These are phyloP conservation scores for Nasua narica DNA, from an alignment of 2,797 vertebrate genomes.

Conservation along the genomic window DNA sequence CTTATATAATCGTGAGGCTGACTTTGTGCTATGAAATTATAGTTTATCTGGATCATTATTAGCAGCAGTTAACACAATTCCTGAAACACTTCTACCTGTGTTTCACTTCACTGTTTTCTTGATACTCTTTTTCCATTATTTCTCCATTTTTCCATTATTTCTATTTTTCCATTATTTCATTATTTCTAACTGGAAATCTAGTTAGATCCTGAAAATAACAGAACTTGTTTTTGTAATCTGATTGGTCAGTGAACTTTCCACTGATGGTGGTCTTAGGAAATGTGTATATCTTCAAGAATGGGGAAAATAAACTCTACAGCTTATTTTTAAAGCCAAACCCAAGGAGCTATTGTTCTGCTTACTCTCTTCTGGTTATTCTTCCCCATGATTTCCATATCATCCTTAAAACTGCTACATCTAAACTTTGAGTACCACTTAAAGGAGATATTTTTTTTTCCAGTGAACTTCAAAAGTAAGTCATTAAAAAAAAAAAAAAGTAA, in stretches of 20 bases:
- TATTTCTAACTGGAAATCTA: not conserved
- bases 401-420: not conserved
- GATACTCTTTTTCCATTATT: not conserved
- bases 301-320: not conserved
- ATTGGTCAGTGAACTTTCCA: not conserved
- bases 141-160: not conserved
- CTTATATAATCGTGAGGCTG: not conserved
- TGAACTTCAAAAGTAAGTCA: conserved; percentile 38
- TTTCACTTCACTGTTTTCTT: not conserved
- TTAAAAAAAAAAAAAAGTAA: conserved; percentile 42
- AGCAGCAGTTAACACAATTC: not conserved
- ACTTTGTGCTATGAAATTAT: not conserved
- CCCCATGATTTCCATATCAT: conserved; percentile 30
- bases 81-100: not conserved
- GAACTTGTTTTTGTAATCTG: not conserved
- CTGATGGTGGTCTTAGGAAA: not conserved
- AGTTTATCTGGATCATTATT: not conserved
- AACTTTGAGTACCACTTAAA: not conserved
- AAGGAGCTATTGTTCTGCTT: conserved; percentile 10
- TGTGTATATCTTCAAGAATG: not conserved
- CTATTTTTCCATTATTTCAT: not conserved
- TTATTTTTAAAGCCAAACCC: not conserved
- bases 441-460: conserved; percentile 11
- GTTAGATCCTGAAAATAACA: not conserved
- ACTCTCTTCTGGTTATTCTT: not conserved